Conservation (phyloP, 2,113 vertebrate species). For the Phrynosoma blainvillii region DNA sequence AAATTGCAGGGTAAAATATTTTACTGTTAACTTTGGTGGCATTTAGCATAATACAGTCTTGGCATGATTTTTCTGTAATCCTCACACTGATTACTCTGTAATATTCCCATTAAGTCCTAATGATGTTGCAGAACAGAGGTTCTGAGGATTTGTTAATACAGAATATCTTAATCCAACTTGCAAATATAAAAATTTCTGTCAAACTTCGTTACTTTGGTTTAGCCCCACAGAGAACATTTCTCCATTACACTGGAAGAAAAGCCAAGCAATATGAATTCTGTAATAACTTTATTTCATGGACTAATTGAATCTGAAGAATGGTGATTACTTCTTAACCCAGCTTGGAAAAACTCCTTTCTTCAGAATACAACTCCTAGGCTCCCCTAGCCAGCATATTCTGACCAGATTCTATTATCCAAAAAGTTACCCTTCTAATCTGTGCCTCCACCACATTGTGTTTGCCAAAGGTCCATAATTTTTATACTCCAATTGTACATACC, state of each 20-base stretch:
- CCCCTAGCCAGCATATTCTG: no score
- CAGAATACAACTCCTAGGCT: no score
- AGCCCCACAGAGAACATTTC: not conserved
- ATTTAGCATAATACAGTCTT: not conserved
- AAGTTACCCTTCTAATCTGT: no score
- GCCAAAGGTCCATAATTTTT: not conserved
- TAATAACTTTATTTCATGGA: not conserved
- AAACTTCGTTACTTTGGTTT: not conserved
- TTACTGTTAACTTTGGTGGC: not conserved
- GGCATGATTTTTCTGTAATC: not conserved
- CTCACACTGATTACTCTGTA: not conserved
- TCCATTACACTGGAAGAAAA: not conserved
- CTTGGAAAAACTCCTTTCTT: no score
- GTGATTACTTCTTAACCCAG: no score
- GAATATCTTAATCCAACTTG: conserved; percentile 1
- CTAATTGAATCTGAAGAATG: not conserved
- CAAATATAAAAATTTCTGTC: not conserved
- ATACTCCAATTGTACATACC: no score
- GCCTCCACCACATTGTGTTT: not conserved
- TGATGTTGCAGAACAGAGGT: not conserved
- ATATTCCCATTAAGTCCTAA: conserved; percentile 17
- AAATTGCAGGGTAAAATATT: not conserved
- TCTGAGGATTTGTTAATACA: not conserved
- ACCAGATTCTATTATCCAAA: no score
- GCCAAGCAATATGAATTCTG: not conserved